These are phyloP conservation scores for Dimorphilus gyrociliatus DNA, from an alignment of 2,888 invertebrate genomes.

Conservation along the genomic window DNA sequence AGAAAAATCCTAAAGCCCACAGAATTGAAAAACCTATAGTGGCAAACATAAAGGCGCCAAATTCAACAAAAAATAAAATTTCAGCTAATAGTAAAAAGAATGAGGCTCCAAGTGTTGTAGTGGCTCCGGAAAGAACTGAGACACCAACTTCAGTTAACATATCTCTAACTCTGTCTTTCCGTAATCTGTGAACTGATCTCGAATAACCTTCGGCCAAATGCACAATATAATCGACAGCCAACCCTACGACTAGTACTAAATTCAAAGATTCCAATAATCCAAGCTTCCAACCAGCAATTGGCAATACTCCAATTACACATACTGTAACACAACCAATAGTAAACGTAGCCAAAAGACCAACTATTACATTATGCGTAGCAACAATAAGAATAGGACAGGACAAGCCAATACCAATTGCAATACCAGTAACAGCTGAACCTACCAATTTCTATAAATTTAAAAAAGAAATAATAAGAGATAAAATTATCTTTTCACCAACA, in stretches of 20 bases:
- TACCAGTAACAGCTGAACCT: constrained; percentile 20
- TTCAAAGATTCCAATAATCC: constrained; percentile 31
- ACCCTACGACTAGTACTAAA: constrained; percentile 24
- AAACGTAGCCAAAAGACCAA: constrained; percentile 22
- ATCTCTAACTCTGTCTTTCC: constrained; percentile 18
- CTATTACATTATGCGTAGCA: constrained; percentile 22
- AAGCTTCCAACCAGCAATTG: constrained; percentile 27
- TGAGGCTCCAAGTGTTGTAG: constrained; percentile 19
- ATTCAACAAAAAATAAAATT: constrained; percentile 20
- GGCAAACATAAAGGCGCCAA: constrained; percentile 21
- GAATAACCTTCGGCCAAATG: constrained; percentile 28
- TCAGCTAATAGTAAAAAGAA: constrained; percentile 20
- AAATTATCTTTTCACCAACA: not conserved
- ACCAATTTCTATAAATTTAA: constrained; percentile 16
- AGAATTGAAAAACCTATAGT: constrained; percentile 22
- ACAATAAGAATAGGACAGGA: constrained; percentile 23
- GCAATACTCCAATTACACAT: constrained; percentile 25
- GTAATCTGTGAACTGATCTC: constrained; percentile 15
- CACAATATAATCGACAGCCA: constrained; percentile 28
- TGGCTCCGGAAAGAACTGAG: constrained; percentile 21
- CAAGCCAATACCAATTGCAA: constrained; percentile 19
- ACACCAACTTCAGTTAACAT: constrained; percentile 21
- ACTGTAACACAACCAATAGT: constrained; percentile 21
- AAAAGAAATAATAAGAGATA: not conserved
- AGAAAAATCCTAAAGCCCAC: constrained; percentile 16